Conservation (phyloP, 2,888 invertebrate genomes). For the Xanthorhoe designata region DNA sequence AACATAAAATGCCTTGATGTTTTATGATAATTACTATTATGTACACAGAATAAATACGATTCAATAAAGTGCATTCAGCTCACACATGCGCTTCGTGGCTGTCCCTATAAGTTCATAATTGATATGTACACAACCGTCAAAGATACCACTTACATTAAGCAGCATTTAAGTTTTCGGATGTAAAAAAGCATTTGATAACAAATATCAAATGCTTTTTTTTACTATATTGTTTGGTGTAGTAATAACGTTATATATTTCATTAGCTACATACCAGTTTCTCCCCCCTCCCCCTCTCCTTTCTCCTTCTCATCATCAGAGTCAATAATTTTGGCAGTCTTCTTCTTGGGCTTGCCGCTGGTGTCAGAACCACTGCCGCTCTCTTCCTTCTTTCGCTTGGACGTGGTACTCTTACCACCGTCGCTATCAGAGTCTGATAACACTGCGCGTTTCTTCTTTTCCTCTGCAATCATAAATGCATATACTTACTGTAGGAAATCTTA, state of each 20-base stretch:
- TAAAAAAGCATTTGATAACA: no score
- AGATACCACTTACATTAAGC: no score
- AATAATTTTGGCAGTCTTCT: constrained; percentile 85
- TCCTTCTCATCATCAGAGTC: constrained; percentile 88
- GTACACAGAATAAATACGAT: no score
- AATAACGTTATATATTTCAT: no score
- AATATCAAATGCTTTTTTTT: no score
- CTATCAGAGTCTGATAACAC: constrained; percentile 83
- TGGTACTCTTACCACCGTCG: constrained; percentile 65
- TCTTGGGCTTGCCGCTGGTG: constrained; percentile 72
- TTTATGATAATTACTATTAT: background rate
- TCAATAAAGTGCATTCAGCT: no score
- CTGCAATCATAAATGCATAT: constrained; percentile 40
- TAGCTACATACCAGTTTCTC: constrained; percentile 63
- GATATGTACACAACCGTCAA: no score
- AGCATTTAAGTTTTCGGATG: no score
- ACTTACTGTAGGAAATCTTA: no score
- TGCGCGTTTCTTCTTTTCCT: constrained; percentile 74
- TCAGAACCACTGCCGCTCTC: constrained; percentile 77
- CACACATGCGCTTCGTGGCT: no score
- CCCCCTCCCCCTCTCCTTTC: constrained; percentile 65
- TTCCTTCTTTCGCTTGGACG: constrained; percentile 75
- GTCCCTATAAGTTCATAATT: no score
- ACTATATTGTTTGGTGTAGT: no score
- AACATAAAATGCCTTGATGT: background rate